Evolutionary conservation across 2,888 invertebrate species (phyloP).

Genomic region (Leucozona laternaria): DNA sequence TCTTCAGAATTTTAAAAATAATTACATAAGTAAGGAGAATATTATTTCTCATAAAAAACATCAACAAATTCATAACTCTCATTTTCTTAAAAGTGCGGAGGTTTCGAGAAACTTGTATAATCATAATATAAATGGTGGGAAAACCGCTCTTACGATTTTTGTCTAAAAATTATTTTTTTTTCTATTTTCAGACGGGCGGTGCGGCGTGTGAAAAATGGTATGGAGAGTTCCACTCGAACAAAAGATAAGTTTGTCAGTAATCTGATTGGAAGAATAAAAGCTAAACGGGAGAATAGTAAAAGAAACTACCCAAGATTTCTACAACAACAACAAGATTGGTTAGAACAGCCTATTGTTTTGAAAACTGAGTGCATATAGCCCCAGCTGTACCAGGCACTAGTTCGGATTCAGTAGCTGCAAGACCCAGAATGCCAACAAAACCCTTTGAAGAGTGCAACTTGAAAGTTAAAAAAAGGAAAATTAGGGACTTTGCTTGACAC

Average conservation of each 20-base stretch:
- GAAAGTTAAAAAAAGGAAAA: not conserved
- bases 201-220: too few relatives aligned
- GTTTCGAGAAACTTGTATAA: too few relatives aligned
- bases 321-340: not conserved
- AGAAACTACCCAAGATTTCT: not conserved
- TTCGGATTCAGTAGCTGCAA: not conserved
- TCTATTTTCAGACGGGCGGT: too few relatives aligned
- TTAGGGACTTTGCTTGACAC: not conserved
- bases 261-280: not conserved
- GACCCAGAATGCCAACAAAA: not conserved
- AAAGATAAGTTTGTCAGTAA: not conserved
- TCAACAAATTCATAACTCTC: too few relatives aligned
- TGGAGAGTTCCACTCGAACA: not conserved
- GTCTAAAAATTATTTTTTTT: too few relatives aligned
- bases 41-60: too few relatives aligned
- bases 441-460: not conserved
- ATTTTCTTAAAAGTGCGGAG: too few relatives aligned
- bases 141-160: too few relatives aligned
- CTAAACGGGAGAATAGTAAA: not conserved
- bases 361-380: not conserved
- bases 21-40: too few relatives aligned
- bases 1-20: too few relatives aligned
- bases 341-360: not conserved
- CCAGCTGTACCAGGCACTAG: not conserved
- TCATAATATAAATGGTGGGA: too few relatives aligned